A percentile compares a stretch with the other conserved stretches of the same genome.
phyloP scores from a whole-genome alignment of 2,888 invertebrate species.

The Patella ulyssiponensis region DNA sequence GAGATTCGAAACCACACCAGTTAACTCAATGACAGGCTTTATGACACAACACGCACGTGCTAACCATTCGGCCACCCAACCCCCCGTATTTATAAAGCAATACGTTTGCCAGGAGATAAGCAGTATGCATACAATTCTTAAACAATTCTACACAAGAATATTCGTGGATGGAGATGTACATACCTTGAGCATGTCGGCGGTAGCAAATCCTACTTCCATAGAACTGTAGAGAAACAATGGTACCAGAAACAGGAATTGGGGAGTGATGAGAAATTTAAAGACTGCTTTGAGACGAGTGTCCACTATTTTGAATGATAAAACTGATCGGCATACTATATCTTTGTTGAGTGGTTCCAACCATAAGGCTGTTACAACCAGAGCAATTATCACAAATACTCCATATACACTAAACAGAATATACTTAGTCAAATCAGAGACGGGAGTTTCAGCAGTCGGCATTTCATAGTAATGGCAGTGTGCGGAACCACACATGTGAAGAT shows the following conservation, averaged over 20 bases:
- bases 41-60: too few species aligned
- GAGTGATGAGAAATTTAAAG: slow-evolving; percentile 52
- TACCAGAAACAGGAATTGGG: slow-evolving; percentile 55
- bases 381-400: slow-evolving; percentile 50
- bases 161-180: neutral
- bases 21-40: too few species aligned
- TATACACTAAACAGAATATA: slow-evolving; percentile 62
- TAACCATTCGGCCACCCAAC: too few species aligned
- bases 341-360: slow-evolving; percentile 60
- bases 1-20: too few species aligned
- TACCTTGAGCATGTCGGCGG: slow-evolving; percentile 68
- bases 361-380: slow-evolving; percentile 51
- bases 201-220: slow-evolving; percentile 63
- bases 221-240: slow-evolving; percentile 61
- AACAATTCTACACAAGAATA: too few species aligned
- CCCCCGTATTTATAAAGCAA: too few species aligned
- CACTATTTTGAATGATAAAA: slow-evolving; percentile 35
- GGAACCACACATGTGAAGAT: slow-evolving; percentile 50
- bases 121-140: too few species aligned
- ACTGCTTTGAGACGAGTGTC: slow-evolving; percentile 48
- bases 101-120: too few species aligned
- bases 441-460: slow-evolving; percentile 27
- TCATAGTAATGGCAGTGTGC: slow-evolving; percentile 52
- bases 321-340: slow-evolving; percentile 23
- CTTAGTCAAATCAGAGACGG: slow-evolving; percentile 47